Conservation (phyloP, 2,888 invertebrate species). For the Drosophila suboccidentalis region DNA sequence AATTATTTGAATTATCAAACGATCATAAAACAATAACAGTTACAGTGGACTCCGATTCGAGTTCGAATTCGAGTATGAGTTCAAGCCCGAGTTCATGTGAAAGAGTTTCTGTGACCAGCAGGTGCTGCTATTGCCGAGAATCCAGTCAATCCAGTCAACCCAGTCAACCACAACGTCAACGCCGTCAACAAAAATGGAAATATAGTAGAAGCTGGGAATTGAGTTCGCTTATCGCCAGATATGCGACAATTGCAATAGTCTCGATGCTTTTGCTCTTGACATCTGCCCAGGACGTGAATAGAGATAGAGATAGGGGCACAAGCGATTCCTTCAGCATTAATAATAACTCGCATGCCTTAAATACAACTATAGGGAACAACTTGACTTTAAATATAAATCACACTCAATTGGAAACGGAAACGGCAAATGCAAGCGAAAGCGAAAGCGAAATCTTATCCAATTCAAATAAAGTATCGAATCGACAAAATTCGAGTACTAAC, state of each 20-base stretch:
- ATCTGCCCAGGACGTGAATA: constrained; percentile 32
- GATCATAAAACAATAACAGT: not conserved
- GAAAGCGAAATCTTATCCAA: not conserved
- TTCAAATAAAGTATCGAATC: constrained; percentile 1
- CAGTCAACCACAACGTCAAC: not conserved
- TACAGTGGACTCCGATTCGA: not conserved
- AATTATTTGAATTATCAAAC: not conserved
- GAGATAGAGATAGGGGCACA: not conserved
- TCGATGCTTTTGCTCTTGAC: constrained; percentile 39
- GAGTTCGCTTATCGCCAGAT: constrained; percentile 25
- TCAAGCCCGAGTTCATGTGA: not conserved
- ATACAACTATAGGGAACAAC: constrained; percentile 12
- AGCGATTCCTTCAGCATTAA: constrained; percentile 17
- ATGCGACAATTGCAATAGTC: constrained; percentile 24
- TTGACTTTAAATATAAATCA: not conserved
- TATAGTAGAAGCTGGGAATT: constrained; percentile 8
- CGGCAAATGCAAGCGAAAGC: constrained; percentile 1
- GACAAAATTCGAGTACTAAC: constrained; percentile 2
- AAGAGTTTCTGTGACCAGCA: constrained; percentile 7
- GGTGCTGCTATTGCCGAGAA: constrained; percentile 13
- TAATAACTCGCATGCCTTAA: constrained; percentile 1
- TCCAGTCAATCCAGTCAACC: not conserved
- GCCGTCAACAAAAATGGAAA: not conserved
- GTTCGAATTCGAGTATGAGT: not conserved
- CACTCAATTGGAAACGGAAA: not conserved